Evolutionary conservation across 2,113 vertebrate species (phyloP).

Genomic region (Mormoops blainvillei): DNA sequence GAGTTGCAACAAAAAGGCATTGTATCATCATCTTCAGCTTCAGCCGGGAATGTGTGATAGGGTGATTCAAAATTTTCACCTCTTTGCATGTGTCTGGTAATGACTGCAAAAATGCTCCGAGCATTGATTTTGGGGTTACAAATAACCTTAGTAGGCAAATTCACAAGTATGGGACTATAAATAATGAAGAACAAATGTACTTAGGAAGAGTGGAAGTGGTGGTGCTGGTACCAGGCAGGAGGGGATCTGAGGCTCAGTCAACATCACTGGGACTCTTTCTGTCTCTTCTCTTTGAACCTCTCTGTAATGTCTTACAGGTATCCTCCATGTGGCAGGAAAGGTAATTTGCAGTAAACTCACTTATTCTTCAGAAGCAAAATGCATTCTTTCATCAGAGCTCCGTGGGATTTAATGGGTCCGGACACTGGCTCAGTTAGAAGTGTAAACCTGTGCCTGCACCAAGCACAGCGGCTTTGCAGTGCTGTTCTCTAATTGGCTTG

Average conservation of each 20-base stretch:
- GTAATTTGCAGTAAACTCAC: not conserved
- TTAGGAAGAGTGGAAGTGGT: not conserved
- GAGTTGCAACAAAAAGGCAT: not conserved
- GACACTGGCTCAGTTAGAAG: not conserved
- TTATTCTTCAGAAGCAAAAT: not conserved
- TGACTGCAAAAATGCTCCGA: not conserved
- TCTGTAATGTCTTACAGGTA: not conserved
- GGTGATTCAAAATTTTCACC: not conserved
- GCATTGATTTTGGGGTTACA: not conserved
- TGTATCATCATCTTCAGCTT: not conserved
- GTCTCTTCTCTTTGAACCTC: not conserved
- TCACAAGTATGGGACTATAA: not conserved
- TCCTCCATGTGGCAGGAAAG: not conserved
- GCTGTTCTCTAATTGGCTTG: not conserved
- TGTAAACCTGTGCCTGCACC: not conserved
- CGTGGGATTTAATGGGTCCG: not conserved
- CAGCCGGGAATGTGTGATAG: not conserved
- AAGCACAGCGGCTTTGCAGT: not conserved
- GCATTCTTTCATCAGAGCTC: not conserved
- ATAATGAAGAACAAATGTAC: not conserved
- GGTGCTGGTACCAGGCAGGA: not conserved
- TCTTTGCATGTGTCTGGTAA: not conserved
- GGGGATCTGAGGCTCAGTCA: not conserved
- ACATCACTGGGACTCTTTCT: not conserved
- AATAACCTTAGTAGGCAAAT: not conserved